Evolutionary conservation across 1,140 invertebrate genomes (phyloP).

Genomic region (Euura saliciscinereae): DNA sequence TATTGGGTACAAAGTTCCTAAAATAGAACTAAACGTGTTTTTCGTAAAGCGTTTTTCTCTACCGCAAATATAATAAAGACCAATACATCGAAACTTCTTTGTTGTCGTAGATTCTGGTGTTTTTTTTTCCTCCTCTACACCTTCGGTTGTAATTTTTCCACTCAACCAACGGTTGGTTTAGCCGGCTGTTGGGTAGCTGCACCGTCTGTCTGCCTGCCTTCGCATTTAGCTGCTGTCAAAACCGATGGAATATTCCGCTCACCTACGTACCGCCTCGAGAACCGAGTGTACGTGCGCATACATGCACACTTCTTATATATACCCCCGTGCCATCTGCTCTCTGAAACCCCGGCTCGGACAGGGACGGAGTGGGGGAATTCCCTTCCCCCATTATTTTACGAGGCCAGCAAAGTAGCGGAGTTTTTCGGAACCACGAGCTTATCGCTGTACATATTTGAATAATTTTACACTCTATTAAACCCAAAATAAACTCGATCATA

Average conservation of each 20-base stretch:
- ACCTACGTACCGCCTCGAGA: background rate
- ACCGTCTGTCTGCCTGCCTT: background rate
- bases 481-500: too few species aligned
- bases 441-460: too few species aligned
- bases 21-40: too few species aligned
- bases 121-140: background rate
- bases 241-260: slow-evolving; percentile 56
- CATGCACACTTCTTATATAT: too few species aligned
- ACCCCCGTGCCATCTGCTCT: slow-evolving; percentile 47
- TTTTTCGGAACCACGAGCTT: too few species aligned
- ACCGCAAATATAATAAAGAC: background rate
- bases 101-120: background rate
- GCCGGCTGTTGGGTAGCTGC: background rate
- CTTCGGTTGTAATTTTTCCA: background rate
- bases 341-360: slow-evolving; percentile 17
- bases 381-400: slow-evolving; percentile 5
- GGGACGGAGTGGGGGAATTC: slow-evolving; percentile 31
- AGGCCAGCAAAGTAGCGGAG: background rate
- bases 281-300: too few species aligned
- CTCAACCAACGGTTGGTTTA: background rate
- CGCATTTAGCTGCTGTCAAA: slow-evolving; percentile 14
- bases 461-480: too few species aligned
- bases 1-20: too few species aligned
- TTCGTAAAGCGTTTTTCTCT: background rate
- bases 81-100: background rate